Base-by-base conservation (phyloP, 2,888 invertebrate species). In the Lasioglossum malachurum region DNA sequence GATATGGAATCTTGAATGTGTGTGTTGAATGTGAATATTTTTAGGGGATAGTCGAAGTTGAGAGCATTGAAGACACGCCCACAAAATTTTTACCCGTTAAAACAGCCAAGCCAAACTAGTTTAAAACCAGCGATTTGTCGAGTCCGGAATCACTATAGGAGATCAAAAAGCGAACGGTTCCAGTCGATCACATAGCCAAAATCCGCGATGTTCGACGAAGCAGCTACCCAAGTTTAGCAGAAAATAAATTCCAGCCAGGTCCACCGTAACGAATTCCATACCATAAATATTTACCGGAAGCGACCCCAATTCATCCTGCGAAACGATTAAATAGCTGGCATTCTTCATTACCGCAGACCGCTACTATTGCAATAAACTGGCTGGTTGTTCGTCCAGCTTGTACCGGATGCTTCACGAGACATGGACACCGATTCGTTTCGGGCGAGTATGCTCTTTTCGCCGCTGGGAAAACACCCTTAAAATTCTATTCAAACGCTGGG, bases 251-350 rank as follows among this genome's bases (percentile, higher is more conserved):
- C 41, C 75, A 41, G 57, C 35, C 41, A 38, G 57, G 31, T 74
- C 74, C 49, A 35, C 74, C 35, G 74, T 31, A 35, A 31, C 74
- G 72, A 72, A 60, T 57, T 78, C 60, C 79, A 12, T 78, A 71
- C 78, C 67, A 38, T 38, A 69, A 64, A 76, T 80, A 78, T 49
- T 69, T 35, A 16, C 27, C 44, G 71, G n/a, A 78, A 78, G 53
- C 78, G 78, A 71, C 78, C 44, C 69, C 41, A n/a, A 41, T 81
- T 78, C 53, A 72, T 78, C 57, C 71, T 57, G 44, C 57, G 71
- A 78, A 78, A 72, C 78, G 78, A 81, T 78, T 81, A 81, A 81
- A 81, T 81, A 72, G 78, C 81, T n/a, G 57, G 78, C 41, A 78
- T 78, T 81, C 81, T 81, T 78, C 71, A 44, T 53, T 38, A 35